A percentile compares a stretch with the other conserved stretches of the same genome.
phyloP scores from a whole-genome alignment of 1,140 invertebrate genomes.

The Pogonus chalceus region DNA sequence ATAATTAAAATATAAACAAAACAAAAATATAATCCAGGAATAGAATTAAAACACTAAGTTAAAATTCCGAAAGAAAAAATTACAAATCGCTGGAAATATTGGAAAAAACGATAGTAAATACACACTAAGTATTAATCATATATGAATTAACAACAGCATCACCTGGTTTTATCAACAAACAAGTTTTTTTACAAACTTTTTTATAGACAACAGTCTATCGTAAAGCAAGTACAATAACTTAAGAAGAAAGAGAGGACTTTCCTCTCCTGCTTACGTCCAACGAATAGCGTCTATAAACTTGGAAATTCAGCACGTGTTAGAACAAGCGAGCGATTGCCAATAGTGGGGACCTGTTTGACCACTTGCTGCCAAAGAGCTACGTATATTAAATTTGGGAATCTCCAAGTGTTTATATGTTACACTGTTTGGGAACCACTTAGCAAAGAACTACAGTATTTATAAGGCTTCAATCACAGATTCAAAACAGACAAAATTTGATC shows the following conservation, averaged over 20 bases:
- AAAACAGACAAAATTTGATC: not conserved
- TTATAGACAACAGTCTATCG: too few species aligned
- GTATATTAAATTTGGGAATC: not conserved
- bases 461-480: not conserved
- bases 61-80: too few species aligned
- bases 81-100: too few species aligned
- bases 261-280: not conserved
- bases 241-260: constrained; percentile 1
- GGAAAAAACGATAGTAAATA: too few species aligned
- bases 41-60: too few species aligned
- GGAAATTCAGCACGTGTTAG: constrained; percentile 1
- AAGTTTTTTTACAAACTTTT: too few species aligned
- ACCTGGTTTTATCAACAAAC: too few species aligned
- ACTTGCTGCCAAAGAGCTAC: not conserved
- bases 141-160: too few species aligned
- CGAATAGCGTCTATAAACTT: not conserved
- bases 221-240: too few species aligned
- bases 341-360: not conserved
- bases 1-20: too few species aligned
- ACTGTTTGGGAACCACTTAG: not conserved
- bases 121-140: too few species aligned
- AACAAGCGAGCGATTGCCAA: not conserved
- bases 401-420: not conserved
- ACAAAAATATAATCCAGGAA: too few species aligned
- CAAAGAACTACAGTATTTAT: not conserved